These are phyloP conservation scores for Tinea semifulvella DNA, from an alignment of 2,888 invertebrate species.

Conservation along the genomic window DNA sequence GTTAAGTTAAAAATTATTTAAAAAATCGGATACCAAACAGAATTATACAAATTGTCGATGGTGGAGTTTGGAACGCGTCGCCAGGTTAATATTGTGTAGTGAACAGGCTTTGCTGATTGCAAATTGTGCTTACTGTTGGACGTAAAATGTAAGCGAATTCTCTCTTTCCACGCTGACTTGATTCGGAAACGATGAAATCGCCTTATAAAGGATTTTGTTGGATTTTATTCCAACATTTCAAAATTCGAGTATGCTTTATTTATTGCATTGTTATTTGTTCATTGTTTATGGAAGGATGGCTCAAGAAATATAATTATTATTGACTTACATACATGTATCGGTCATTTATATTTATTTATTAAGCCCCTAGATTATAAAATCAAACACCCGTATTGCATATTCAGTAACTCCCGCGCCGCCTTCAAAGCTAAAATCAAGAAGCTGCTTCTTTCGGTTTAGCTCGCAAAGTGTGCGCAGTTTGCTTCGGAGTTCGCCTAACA, in stretches of 20 bases:
- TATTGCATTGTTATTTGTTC: constrained; percentile 3
- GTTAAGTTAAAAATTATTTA: background rate
- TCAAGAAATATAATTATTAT: too few relatives aligned
- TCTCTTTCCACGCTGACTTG: constrained; percentile 31
- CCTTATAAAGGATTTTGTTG: constrained; percentile 22
- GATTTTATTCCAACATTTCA: constrained; percentile 1
- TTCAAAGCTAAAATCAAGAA: too few relatives aligned
- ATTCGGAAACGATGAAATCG: constrained; percentile 39
- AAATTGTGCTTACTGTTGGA: constrained; percentile 54
- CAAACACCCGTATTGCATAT: too few relatives aligned
- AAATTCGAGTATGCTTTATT: constrained; percentile 12
- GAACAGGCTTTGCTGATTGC: constrained; percentile 42
- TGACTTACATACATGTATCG: too few relatives aligned
- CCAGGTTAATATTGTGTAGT: constrained; percentile 1
- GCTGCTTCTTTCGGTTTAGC: too few relatives aligned
- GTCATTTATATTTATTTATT: too few relatives aligned
- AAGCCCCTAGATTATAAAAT: too few relatives aligned
- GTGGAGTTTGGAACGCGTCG: background rate
- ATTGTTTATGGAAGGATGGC: too few relatives aligned
- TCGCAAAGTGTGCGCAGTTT: too few relatives aligned
- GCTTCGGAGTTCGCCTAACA: too few relatives aligned
- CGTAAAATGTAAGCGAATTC: constrained; percentile 51
- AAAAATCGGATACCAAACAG: too few relatives aligned
- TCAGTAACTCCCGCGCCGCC: too few relatives aligned
- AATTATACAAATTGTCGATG: background rate